Conservation (phyloP, 2,113 vertebrate genomes). For the Tachysurus fulvidraco region DNA sequence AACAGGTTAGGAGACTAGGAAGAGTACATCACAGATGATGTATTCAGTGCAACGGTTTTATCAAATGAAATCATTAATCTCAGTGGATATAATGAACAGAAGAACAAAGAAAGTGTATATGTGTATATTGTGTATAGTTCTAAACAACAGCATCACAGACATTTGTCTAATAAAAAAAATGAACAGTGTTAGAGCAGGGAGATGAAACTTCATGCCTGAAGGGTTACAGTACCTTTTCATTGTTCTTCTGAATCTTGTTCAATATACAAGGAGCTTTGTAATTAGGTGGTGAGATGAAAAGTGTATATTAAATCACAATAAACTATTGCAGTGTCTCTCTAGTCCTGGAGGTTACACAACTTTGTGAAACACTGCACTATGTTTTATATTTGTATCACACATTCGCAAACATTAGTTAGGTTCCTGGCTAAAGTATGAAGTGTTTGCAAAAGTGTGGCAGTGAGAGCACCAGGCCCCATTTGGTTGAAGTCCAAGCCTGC, state of each 20-base stretch:
- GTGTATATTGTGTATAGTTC: neutral
- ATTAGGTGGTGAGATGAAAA: conserved; percentile 20
- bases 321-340: neutral
- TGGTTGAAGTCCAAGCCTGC: neutral
- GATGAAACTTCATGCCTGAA: conserved; percentile 21
- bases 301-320: conserved; percentile 13
- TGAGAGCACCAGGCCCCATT: neutral
- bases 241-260: conserved; percentile 2
- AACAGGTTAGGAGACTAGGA: neutral
- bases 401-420: neutral
- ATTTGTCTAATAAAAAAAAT: conserved; percentile 10
- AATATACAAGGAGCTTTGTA: neutral
- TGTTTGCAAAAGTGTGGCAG: neutral
- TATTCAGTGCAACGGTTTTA: neutral
- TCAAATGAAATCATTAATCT: conserved; percentile 8
- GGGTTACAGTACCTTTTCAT: neutral
- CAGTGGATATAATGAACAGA: conserved; percentile 1
- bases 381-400: neutral
- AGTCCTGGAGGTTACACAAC: neutral
- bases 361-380: neutral
- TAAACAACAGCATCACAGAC: neutral
- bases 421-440: neutral
- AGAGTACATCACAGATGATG: neutral
- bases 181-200: conserved; percentile 1
- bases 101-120: neutral